A percentile compares a stretch with the other conserved stretches of the same genome.
These are phyloP conservation scores for Periplaneta americana DNA, from an alignment of 1,140 invertebrate genomes.

Conservation along the genomic window DNA sequence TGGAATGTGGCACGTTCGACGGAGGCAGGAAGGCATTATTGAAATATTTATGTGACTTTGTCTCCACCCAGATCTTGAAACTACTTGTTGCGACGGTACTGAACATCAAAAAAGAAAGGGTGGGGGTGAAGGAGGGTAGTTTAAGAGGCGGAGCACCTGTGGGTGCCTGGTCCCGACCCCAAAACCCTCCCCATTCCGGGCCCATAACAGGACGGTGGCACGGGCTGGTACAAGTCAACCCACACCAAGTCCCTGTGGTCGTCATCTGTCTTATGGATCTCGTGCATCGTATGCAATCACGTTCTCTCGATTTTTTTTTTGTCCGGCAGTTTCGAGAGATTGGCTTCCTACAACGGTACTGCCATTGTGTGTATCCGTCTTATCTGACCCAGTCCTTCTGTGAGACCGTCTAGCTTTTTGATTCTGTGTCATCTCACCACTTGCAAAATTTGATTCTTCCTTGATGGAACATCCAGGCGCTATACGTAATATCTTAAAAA, in stretches of 20 bases:
- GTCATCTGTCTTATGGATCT: neutral
- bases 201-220: neutral
- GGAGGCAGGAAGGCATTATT: too few relatives aligned
- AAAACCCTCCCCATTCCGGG: neutral
- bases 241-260: neutral
- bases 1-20: too few relatives aligned
- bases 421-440: neutral
- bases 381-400: too few relatives aligned
- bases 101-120: neutral
- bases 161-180: neutral
- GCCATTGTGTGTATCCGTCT: neutral
- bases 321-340: too few relatives aligned
- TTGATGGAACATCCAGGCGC: too few relatives aligned
- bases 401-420: too few relatives aligned
- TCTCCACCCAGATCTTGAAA: neutral
- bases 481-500: too few relatives aligned
- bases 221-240: neutral
- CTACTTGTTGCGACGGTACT: neutral
- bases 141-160: neutral
- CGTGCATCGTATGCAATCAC: neutral
- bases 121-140: too few relatives aligned
- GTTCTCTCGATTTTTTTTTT: too few relatives aligned
- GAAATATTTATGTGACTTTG: too few relatives aligned
- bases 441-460: neutral
- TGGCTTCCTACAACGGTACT: neutral